These are phyloP conservation scores for Chorisops tibialis DNA, from an alignment of 2,888 invertebrate species.

Conservation along the genomic window DNA sequence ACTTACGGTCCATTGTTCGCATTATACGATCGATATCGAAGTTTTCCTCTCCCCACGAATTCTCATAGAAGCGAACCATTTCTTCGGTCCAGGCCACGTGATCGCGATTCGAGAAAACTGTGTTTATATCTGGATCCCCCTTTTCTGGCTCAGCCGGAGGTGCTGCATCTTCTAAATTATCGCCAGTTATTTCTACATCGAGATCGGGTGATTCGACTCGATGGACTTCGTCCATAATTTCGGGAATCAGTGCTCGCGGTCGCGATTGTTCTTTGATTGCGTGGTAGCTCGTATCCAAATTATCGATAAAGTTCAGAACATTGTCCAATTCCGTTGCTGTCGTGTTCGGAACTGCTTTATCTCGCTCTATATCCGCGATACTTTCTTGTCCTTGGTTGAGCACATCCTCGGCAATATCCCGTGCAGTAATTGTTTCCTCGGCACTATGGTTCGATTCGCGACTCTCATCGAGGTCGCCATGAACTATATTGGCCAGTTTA, in stretches of 20 bases:
- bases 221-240: background rate
- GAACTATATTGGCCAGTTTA: slow-evolving; percentile 39
- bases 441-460: slow-evolving; percentile 36
- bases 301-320: background rate
- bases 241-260: background rate
- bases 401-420: slow-evolving; percentile 46
- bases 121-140: background rate
- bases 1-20: slow-evolving; percentile 63
- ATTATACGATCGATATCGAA: slow-evolving; percentile 59
- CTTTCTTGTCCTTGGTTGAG: slow-evolving; percentile 28
- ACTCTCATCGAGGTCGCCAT: slow-evolving; percentile 37
- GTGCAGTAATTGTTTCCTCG: slow-evolving; percentile 40
- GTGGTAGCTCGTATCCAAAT: background rate
- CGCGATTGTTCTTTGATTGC: background rate
- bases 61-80: slow-evolving; percentile 64
- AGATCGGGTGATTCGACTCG: slow-evolving; percentile 17
- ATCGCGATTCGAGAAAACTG: slow-evolving; percentile 22
- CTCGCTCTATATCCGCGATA: background rate
- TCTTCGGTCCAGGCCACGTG: slow-evolving; percentile 52
- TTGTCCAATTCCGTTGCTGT: background rate
- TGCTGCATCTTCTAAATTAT: too few relatives aligned
- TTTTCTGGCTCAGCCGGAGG: slow-evolving; percentile 20
- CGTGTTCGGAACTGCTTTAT: slow-evolving; percentile 2
- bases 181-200: slow-evolving; percentile 35
- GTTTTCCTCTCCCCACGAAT: slow-evolving; percentile 63